These are phyloP conservation scores for Lamprotornis superbus DNA, from an alignment of 2,113 vertebrate species.

Conservation along the genomic window DNA sequence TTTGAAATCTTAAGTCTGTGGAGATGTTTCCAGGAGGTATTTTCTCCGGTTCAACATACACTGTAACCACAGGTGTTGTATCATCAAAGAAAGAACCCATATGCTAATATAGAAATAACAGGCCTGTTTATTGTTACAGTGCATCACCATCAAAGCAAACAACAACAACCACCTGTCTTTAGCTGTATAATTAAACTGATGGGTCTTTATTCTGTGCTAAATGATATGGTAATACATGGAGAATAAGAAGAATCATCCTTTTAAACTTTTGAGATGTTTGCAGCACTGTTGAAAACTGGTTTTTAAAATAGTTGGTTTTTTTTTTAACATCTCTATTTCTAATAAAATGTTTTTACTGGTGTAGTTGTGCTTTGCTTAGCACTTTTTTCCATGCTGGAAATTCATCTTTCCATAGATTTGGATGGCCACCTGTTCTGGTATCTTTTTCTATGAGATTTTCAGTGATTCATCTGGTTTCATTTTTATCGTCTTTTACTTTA, in stretches of 20 bases:
- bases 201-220: constrained; percentile 52
- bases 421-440: neutral
- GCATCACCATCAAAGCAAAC: constrained; percentile 68
- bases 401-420: neutral
- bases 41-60: constrained; percentile 26
- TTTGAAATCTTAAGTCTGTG: constrained; percentile 42
- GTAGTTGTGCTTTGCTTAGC: neutral
- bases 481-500: neutral
- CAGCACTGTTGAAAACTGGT: neutral
- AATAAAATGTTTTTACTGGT: neutral
- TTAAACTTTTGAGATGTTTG: neutral
- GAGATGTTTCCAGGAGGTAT: constrained; percentile 46
- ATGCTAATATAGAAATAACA: constrained; percentile 61
- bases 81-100: constrained; percentile 58
- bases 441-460: neutral
- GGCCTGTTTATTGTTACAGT: constrained; percentile 58
- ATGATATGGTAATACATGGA: constrained; percentile 52
- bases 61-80: constrained; percentile 60
- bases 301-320: neutral
- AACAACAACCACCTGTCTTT: constrained; percentile 68
- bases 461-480: neutral
- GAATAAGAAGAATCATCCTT: neutral
- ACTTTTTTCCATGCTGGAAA: neutral
- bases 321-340: neutral
- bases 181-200: constrained; percentile 45